Conservation (phyloP, 2,888 invertebrate genomes). For the Drosophila flavopinicola region DNA sequence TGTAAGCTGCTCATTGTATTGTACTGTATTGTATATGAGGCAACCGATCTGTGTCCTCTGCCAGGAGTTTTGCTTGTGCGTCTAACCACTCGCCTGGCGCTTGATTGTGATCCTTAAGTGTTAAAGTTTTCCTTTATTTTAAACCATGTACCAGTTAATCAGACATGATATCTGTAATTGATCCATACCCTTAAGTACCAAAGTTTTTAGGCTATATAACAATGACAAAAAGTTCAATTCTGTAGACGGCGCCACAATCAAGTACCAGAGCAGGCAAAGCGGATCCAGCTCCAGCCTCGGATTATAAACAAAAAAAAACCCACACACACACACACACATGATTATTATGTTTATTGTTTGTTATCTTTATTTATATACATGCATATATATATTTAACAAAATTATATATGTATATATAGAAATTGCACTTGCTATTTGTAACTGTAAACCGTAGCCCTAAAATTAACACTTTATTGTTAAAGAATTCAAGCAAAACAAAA, state of each 20-base stretch:
- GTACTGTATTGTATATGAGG: conserved; percentile 21
- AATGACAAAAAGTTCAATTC: conserved; percentile 13
- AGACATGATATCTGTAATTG: conserved; percentile 18
- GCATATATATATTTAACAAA: conserved; percentile 45
- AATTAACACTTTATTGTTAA: conserved; percentile 71
- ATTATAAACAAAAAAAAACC: conserved; percentile 7
- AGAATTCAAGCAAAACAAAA: conserved; percentile 36
- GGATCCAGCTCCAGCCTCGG: conserved; percentile 10
- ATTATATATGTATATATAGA: conserved; percentile 47
- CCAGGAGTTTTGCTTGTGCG: conserved; percentile 7
- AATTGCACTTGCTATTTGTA: conserved; percentile 53
- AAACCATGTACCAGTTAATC: conserved; percentile 16
- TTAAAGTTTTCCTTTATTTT: conserved; percentile 32
- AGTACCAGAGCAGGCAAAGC: conserved; percentile 2
- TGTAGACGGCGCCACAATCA: conserved; percentile 18
- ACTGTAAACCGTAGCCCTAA: conserved; percentile 59
- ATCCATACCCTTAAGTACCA: conserved; percentile 42
- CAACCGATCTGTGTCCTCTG: background rate
- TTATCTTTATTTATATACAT: conserved; percentile 63
- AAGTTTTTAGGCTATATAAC: conserved; percentile 35
- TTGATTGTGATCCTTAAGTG: conserved; percentile 43
- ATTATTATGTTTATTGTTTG: conserved; percentile 68
- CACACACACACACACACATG: conserved; percentile 23
- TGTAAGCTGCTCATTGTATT: conserved; percentile 26
- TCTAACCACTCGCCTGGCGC: conserved; percentile 4